Percentiles rank a stretch among this genome's conserved stretches.
Evolutionary conservation across 2,888 invertebrate species (phyloP).

Genomic region (Caenorhabditis angaria): DNA sequence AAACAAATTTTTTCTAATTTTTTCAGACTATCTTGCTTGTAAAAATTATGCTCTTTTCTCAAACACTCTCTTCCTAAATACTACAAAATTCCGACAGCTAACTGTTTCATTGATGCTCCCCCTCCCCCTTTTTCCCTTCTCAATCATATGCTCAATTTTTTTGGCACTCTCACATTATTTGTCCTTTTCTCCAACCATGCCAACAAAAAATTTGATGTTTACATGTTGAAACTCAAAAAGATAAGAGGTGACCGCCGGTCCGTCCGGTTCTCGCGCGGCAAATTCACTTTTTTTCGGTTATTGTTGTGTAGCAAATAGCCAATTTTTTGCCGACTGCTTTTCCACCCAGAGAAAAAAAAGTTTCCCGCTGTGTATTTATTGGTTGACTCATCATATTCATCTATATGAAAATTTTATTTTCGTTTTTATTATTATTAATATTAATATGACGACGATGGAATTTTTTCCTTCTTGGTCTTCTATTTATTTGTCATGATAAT

Average conservation of each 20-base stretch:
- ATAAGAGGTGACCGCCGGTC: slow-evolving; percentile 3
- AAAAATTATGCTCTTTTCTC: too few species aligned
- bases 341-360: not conserved
- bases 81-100: not conserved
- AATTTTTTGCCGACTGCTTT: too few species aligned
- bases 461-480: too few species aligned
- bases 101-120: not conserved
- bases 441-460: too few species aligned
- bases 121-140: not conserved
- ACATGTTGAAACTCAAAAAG: not conserved
- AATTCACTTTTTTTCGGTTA: not conserved
- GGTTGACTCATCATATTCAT: not conserved
- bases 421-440: slow-evolving; percentile 6
- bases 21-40: too few species aligned
- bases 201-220: not conserved
- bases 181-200: not conserved
- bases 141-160: too few species aligned
- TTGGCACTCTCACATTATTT: not conserved
- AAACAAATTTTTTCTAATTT: too few species aligned
- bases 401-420: not conserved
- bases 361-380: not conserved
- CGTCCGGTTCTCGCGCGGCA: not conserved
- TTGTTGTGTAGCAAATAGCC: too few species aligned
- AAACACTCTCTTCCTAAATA: too few species aligned
- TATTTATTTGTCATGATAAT: slow-evolving; percentile 50